A percentile compares a stretch with the other conserved stretches of the same genome.
Conservation (phyloP, 1,140 invertebrate species). For the Proctacanthus coquilletti region DNA sequence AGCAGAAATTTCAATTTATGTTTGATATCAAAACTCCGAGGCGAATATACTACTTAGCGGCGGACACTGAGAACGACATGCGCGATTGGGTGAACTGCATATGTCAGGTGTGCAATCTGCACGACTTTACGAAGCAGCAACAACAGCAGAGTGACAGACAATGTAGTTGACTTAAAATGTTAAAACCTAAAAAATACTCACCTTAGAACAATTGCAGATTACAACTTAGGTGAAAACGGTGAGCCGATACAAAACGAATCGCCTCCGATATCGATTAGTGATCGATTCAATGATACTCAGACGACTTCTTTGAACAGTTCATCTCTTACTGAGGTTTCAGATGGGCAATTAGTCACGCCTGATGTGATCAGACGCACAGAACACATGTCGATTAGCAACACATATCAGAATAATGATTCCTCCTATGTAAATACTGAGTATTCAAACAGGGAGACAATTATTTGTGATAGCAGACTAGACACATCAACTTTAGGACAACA, state of each 20-base stretch:
- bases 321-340: too few relatives aligned
- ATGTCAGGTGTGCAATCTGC: conserved; percentile 79
- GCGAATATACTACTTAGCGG: conserved; percentile 80
- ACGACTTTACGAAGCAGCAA: conserved; percentile 36
- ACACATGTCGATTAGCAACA: neutral
- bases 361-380: too few relatives aligned
- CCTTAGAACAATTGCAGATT: conserved; percentile 4
- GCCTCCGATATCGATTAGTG: too few relatives aligned
- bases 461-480: conserved; percentile 19
- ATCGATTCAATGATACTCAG: too few relatives aligned
- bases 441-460: conserved; percentile 19
- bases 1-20: conserved; percentile 69
- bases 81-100: conserved; percentile 88
- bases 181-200: neutral
- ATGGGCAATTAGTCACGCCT: too few relatives aligned
- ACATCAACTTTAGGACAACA: too few relatives aligned
- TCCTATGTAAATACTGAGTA: conserved; percentile 26
- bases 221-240: neutral
- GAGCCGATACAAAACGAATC: too few relatives aligned
- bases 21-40: conserved; percentile 80
- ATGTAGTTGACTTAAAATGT: conserved; percentile 11
- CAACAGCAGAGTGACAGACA: conserved; percentile 19
- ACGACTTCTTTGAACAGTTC: too few relatives aligned
- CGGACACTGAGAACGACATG: conserved; percentile 82
- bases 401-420: conserved; percentile 15